A percentile compares a stretch with the other conserved stretches of the same genome.
Evolutionary conservation across 2,888 invertebrate genomes (phyloP).

Genomic region (Drosophila fulvimacula): DNA sequence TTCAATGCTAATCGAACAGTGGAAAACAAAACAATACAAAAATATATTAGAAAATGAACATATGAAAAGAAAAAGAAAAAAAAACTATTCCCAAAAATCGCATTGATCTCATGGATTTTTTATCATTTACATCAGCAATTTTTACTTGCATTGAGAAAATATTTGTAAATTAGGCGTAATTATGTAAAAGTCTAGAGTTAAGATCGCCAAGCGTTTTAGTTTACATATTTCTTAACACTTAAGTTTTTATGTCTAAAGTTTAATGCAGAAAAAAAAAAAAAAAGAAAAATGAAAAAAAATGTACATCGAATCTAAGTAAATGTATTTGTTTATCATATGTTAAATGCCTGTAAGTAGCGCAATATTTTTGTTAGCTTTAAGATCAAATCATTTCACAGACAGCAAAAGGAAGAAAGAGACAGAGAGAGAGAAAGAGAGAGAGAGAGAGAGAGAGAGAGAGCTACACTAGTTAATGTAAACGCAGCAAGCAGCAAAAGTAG

Average conservation of each 20-base stretch:
- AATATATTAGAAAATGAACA: constrained; percentile 19
- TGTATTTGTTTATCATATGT: constrained; percentile 26
- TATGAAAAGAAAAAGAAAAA: constrained; percentile 46
- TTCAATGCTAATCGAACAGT: constrained; percentile 72
- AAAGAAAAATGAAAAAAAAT: background rate
- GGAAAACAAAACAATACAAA: constrained; percentile 52
- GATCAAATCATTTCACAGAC: constrained; percentile 25
- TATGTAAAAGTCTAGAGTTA: constrained; percentile 60
- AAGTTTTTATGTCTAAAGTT: constrained; percentile 36
- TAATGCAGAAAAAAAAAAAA: constrained; percentile 13
- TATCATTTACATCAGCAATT: constrained; percentile 68
- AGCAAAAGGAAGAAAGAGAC: background rate
- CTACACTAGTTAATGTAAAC: constrained; percentile 49
- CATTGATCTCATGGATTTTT: constrained; percentile 84
- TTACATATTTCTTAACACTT: constrained; percentile 44
- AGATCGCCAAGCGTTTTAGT: constrained; percentile 76
- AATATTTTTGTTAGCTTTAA: constrained; percentile 39
- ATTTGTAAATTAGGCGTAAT: constrained; percentile 53
- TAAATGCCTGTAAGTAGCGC: constrained; percentile 55
- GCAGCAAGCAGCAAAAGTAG: constrained; percentile 50
- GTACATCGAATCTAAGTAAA: constrained; percentile 18
- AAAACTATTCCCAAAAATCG: constrained; percentile 85
- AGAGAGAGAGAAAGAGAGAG: background rate
- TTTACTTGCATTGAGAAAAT: constrained; percentile 64
- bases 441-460: background rate